phyloP scores from a whole-genome alignment of 2,113 vertebrate species.

The Ammodramus savannarum region DNA sequence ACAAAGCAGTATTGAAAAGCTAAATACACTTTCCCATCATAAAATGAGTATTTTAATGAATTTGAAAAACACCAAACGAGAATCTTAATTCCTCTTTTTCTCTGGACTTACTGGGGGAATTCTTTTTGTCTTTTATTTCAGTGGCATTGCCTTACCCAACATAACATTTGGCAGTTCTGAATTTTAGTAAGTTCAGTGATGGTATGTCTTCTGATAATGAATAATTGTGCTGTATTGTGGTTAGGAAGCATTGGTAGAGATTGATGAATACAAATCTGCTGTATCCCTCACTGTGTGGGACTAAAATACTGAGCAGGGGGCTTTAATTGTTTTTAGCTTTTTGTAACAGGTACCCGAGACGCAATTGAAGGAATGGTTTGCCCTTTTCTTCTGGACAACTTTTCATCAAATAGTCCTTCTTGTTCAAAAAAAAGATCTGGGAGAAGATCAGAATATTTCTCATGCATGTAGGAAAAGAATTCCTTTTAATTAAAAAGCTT shows the following conservation, averaged over 20 bases:
- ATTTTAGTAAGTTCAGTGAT: not conserved
- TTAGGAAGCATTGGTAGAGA: not conserved
- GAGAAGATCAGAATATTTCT: slow-evolving; percentile 10
- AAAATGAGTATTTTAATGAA: not conserved
- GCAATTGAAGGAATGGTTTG: not conserved
- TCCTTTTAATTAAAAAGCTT: slow-evolving; percentile 62
- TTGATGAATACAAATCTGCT: not conserved
- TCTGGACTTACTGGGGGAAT: not conserved
- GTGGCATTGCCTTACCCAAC: not conserved
- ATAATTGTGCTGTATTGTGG: not conserved
- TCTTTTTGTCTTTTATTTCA: not conserved
- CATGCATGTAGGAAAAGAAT: slow-evolving; percentile 5
- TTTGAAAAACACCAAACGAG: not conserved
- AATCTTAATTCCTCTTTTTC: not conserved
- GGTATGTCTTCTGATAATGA: not conserved
- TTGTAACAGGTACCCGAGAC: not conserved
- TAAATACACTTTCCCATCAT: not conserved
- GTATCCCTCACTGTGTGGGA: not conserved
- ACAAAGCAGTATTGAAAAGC: not conserved
- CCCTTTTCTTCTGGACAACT: not conserved
- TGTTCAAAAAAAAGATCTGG: not conserved
- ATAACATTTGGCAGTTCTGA: not conserved
- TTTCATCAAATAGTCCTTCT: not conserved
- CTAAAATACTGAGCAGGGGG: not conserved
- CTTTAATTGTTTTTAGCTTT: not conserved